Evolutionary conservation across 2,888 invertebrate genomes (phyloP).

Genomic region (Nesidiocoris tenuis): DNA sequence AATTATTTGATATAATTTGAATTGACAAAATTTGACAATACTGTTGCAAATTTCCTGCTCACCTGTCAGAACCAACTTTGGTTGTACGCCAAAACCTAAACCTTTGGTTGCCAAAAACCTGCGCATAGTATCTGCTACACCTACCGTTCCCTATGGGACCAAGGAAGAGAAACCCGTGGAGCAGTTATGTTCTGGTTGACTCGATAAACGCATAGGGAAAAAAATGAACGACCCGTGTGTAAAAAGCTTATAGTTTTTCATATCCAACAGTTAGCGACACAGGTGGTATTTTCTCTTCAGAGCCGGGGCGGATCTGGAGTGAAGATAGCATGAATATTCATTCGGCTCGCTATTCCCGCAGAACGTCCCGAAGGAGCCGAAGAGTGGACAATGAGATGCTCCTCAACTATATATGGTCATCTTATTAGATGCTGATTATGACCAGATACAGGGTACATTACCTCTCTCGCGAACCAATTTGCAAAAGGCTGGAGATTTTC

Average conservation of each 20-base stretch:
- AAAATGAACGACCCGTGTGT: conserved; percentile 2
- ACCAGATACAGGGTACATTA: not conserved
- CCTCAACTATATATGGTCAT: conserved; percentile 12
- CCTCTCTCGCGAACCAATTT: not conserved
- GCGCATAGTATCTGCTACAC: too few relatives aligned
- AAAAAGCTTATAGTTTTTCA: not conserved
- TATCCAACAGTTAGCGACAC: conserved; percentile 36
- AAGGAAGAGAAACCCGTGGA: conserved; percentile 19
- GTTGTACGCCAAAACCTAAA: too few relatives aligned
- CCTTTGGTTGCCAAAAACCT: too few relatives aligned
- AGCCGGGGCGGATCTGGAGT: conserved; percentile 15
- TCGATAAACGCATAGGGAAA: conserved; percentile 26
- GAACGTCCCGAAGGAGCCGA: not conserved
- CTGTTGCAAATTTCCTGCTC: too few relatives aligned
- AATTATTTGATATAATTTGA: too few relatives aligned
- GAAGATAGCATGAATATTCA: conserved; percentile 40
- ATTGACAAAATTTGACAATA: too few relatives aligned
- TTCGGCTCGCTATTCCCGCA: not conserved
- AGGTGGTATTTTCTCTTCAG: conserved; percentile 20
- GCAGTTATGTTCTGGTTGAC: conserved; percentile 34
- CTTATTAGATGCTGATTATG: conserved; percentile 40
- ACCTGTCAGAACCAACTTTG: too few relatives aligned
- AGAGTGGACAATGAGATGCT: conserved; percentile 20
- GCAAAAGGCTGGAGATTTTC: not conserved
- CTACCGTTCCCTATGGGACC: too few relatives aligned